phyloP scores from a whole-genome alignment of 2,113 vertebrate species.

The Scatophagus argus region DNA sequence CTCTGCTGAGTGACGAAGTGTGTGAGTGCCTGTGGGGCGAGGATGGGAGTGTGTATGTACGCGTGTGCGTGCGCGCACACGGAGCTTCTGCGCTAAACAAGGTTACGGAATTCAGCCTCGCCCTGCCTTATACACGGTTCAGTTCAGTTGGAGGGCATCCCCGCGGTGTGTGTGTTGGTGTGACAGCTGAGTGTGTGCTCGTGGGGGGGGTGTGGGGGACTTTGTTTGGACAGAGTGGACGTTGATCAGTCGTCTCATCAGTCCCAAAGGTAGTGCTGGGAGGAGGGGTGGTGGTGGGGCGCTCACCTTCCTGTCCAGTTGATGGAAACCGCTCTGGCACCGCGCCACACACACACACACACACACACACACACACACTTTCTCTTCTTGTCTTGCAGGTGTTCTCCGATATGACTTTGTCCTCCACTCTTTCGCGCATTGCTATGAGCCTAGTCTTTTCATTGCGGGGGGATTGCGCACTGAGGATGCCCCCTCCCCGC shows the following conservation, averaged over 20 bases:
- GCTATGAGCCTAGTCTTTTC: conserved; percentile 21
- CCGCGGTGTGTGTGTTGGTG: conserved; percentile 49
- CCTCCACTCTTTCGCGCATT: conserved; percentile 23
- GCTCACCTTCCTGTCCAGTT: conserved; percentile 71
- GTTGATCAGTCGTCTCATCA: conserved; percentile 67
- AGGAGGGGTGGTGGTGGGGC: conserved; percentile 13
- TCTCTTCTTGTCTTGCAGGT: conserved; percentile 62
- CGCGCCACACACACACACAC: conserved; percentile 31
- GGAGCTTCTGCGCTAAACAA: conserved; percentile 81
- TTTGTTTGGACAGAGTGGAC: conserved; percentile 73
- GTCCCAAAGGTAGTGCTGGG: conserved; percentile 51
- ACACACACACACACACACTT: background rate
- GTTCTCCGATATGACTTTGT: conserved; percentile 68
- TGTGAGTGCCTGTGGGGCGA: conserved; percentile 32
- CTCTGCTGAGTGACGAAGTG: conserved; percentile 59
- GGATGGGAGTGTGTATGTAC: conserved; percentile 23
- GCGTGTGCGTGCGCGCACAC: conserved; percentile 71
- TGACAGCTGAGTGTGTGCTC: conserved; percentile 36
- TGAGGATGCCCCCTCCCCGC: conserved; percentile 22
- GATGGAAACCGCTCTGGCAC: conserved; percentile 69
- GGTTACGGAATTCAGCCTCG: conserved; percentile 84
- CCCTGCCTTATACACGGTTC: conserved; percentile 78
- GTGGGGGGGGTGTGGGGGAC: conserved; percentile 12
- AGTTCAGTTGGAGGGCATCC: conserved; percentile 80
- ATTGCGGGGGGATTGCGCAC: conserved; percentile 47